Conservation (phyloP, 1,140 invertebrate genomes). For the Grapholita molesta region DNA sequence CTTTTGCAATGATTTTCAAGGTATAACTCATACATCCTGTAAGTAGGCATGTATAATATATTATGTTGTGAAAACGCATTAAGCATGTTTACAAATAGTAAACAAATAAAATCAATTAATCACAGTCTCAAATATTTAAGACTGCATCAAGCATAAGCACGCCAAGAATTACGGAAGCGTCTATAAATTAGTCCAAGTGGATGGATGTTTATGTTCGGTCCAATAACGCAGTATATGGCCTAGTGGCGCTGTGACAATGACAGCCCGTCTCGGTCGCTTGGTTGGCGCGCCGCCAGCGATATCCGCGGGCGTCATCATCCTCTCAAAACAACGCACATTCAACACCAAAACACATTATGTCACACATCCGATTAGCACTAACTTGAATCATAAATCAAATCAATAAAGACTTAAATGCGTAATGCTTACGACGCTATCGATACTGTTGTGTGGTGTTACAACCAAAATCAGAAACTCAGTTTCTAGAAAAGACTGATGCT, state of each 20-base stretch:
- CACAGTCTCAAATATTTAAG: background rate
- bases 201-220: constrained; percentile 25
- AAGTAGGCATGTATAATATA: too few species aligned
- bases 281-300: constrained; percentile 41
- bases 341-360: background rate
- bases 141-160: background rate
- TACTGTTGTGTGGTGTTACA: background rate
- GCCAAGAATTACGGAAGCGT: constrained; percentile 21
- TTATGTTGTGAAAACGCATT: background rate
- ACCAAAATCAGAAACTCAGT: background rate
- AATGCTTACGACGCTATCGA: background rate
- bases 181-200: constrained; percentile 31
- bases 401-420: background rate
- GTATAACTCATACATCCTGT: background rate
- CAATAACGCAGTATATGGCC: constrained; percentile 29
- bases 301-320: constrained; percentile 38
- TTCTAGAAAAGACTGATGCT: constrained; percentile 35
- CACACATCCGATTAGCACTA: background rate
- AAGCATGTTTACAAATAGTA: background rate
- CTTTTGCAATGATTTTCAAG: background rate
- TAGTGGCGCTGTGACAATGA: constrained; percentile 39
- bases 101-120: background rate
- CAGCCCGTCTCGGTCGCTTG: constrained; percentile 36
- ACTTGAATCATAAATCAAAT: background rate
- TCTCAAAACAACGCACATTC: background rate